Conservation (phyloP, 2,797 vertebrate genomes). For the Etheostoma nigrum region DNA sequence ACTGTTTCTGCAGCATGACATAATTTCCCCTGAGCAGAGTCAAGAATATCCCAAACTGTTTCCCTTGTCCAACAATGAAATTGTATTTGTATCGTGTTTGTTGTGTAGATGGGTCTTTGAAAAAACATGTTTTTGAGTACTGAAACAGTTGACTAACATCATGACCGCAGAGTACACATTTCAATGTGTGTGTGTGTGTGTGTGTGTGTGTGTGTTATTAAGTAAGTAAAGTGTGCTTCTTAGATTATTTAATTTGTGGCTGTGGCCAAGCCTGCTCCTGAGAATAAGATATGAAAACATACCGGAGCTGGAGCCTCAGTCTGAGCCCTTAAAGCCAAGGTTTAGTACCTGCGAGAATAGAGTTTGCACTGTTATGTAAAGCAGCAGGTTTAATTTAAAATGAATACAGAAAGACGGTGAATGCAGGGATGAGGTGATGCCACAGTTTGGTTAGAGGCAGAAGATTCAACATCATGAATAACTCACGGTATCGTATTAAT, state of each 20-base stretch:
- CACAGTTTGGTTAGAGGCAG: background rate
- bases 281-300: background rate
- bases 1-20: constrained; percentile 56
- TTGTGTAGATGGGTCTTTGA: background rate
- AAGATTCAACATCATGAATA: background rate
- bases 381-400: background rate
- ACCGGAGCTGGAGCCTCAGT: background rate
- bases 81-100: background rate
- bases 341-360: background rate
- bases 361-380: background rate
- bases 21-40: constrained; percentile 40
- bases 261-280: background rate
- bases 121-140: background rate
- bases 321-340: background rate
- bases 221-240: background rate
- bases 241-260: background rate
- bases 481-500: background rate
- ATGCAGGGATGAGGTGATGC: background rate
- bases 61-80: constrained; percentile 16
- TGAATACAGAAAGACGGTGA: background rate
- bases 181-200: background rate
- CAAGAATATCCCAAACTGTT: constrained; percentile 36
- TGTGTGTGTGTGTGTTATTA: too few relatives aligned
- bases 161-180: background rate
- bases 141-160: background rate